Conservation (phyloP, 2,797 vertebrate genomes). For the Acanthurus tractus region DNA sequence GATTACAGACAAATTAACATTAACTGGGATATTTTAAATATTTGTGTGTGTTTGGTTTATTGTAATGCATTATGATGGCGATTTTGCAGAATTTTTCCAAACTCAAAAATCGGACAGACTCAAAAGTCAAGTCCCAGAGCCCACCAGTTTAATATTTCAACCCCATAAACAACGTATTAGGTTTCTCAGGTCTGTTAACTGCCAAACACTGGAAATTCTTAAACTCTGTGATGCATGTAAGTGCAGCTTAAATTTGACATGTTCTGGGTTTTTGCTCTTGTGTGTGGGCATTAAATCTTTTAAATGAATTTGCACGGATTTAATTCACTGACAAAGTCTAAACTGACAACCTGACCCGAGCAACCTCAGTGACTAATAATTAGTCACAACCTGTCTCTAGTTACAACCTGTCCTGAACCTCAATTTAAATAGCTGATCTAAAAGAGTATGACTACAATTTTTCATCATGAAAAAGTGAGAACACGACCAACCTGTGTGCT, state of each 20-base stretch:
- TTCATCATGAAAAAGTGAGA: not conserved
- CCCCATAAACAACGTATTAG: not conserved
- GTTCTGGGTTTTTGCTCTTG: not conserved
- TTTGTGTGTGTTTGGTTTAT: not conserved
- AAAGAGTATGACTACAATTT: too few relatives aligned
- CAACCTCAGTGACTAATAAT: not conserved
- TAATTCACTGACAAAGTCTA: not conserved
- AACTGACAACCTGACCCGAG: not conserved
- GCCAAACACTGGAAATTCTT: not conserved
- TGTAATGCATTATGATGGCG: not conserved
- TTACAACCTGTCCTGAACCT: not conserved
- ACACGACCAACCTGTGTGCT: constrained; percentile 76
- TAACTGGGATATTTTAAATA: too few relatives aligned
- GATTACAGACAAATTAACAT: too few relatives aligned
- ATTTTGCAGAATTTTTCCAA: not conserved
- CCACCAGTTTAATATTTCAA: not conserved
- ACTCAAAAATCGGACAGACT: too few relatives aligned
- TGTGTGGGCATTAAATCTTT: not conserved
- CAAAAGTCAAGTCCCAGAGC: not conserved
- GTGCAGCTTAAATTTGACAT: not conserved
- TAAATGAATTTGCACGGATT: not conserved
- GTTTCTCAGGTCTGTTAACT: not conserved
- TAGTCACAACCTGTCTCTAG: too few relatives aligned
- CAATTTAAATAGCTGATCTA: not conserved
- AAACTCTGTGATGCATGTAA: not conserved